Evolutionary conservation across 1,140 invertebrate genomes (phyloP), one percentile per base, ranked within the genome.

Genomic region (Chironomus striatipennis): DNA sequence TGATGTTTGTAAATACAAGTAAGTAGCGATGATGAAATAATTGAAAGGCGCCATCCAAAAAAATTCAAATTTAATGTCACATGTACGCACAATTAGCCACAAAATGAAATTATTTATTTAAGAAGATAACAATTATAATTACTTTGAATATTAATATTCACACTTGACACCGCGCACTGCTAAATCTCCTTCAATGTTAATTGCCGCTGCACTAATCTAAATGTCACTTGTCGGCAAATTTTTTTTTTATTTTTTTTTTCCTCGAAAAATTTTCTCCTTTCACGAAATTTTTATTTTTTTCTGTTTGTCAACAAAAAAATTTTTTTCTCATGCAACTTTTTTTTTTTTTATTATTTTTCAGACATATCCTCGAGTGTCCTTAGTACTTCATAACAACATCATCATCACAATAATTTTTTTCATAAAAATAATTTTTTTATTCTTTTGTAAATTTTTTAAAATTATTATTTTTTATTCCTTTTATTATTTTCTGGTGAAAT

Each of bases 281-380:
- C n/a, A 10, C 9, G 7, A 12, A 2, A 2, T 57, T 57, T n/a
- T 67, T 18, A 2, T 8, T 67, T 18, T 70, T 20, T 20, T 70
- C 20, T 70, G 65, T 70, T 70, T 70, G 20, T 70, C 65, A 70
- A 70, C 65, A 70, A 70, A 70, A 70, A 70, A 20, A 9, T 20
- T 57, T 57, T 57, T 57, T n/a, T 8, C n/a, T 57, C n/a, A 57
- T 57, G 9, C 47, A 70, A 18, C 6, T 70, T 20, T 21, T 8
- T 70, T 70, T 67, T 67, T 18, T 6, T 67, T 1, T 17, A 18
- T 67, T 70, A n/a, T 70, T 70, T 21, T 57, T 57, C n/a, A 57
- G n/a, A 57, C 47, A 57, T 34, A 34, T 34, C 24, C 47, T 57
- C 47, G n/a, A n/a, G 47, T 57, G 47, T 57, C 47, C 12, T n/a